Conservation (phyloP, 2,888 invertebrate species). For the Nesidiocoris tenuis region DNA sequence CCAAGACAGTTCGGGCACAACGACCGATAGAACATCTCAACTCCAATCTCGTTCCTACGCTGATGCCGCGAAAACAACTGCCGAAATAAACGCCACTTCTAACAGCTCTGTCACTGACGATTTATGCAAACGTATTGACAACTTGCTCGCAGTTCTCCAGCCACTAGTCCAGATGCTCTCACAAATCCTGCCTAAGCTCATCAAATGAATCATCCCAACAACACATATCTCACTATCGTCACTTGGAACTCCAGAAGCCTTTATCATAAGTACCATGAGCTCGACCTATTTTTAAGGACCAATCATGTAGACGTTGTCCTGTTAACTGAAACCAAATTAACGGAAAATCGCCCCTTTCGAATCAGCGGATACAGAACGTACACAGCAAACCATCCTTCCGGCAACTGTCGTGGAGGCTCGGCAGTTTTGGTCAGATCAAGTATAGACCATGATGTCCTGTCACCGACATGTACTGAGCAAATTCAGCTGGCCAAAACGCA, state of each 20-base stretch:
- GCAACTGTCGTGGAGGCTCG: neutral
- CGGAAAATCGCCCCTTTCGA: neutral
- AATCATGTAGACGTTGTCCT: neutral
- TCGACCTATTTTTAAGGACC: neutral
- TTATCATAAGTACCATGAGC: neutral
- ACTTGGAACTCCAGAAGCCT: conserved; percentile 2
- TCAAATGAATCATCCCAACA: neutral
- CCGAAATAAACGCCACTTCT: neutral
- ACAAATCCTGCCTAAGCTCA: conserved; percentile 3
- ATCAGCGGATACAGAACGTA: neutral
- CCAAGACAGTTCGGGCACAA: no score
- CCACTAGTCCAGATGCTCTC: neutral
- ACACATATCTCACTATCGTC: neutral
- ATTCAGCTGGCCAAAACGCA: neutral
- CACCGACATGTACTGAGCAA: neutral
- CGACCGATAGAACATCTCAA: no score
- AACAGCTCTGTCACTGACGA: neutral
- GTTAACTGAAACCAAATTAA: neutral
- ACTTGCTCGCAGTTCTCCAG: neutral
- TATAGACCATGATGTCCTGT: neutral
- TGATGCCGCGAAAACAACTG: no score
- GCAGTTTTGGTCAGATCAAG: neutral
- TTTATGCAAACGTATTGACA: neutral
- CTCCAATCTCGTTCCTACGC: no score
- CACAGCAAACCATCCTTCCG: neutral